phyloP scores from a whole-genome alignment of 2,113 vertebrate species.

The Rhea americana region DNA sequence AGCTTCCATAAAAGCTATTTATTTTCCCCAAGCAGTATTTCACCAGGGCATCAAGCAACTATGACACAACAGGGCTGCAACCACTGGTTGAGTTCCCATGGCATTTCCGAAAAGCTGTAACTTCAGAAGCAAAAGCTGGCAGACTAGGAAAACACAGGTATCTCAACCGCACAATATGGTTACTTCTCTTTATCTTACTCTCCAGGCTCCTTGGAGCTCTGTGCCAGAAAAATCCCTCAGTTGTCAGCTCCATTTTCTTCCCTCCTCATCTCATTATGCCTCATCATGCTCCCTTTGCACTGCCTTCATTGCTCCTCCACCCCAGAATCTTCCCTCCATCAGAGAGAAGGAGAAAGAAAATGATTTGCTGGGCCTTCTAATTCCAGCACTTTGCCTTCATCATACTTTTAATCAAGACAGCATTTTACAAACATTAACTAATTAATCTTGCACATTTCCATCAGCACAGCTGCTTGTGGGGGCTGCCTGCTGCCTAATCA shows the following conservation, averaged over 20 bases:
- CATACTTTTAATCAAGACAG: neutral
- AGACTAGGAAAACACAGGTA: neutral
- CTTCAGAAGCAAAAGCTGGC: neutral
- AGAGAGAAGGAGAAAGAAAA: too few species aligned
- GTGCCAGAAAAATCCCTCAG: neutral
- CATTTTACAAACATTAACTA: neutral
- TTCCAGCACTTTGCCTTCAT: neutral
- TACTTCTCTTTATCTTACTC: neutral
- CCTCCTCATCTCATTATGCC: neutral
- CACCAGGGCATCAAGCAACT: neutral
- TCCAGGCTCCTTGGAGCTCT: neutral
- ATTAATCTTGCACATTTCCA: neutral
- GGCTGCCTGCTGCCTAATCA: neutral
- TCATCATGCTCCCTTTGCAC: neutral
- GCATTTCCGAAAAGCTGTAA: neutral
- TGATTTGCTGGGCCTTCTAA: neutral
- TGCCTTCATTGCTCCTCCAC: neutral
- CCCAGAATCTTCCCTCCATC: neutral
- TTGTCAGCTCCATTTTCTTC: neutral
- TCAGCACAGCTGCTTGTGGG: neutral
- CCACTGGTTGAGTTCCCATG: neutral
- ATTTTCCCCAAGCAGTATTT: neutral
- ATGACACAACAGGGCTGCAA: too few species aligned
- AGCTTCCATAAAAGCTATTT: accelerated
- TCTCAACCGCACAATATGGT: neutral